phyloP scores from a whole-genome alignment of 2,888 invertebrate species.

The Ochropleura plecta region DNA sequence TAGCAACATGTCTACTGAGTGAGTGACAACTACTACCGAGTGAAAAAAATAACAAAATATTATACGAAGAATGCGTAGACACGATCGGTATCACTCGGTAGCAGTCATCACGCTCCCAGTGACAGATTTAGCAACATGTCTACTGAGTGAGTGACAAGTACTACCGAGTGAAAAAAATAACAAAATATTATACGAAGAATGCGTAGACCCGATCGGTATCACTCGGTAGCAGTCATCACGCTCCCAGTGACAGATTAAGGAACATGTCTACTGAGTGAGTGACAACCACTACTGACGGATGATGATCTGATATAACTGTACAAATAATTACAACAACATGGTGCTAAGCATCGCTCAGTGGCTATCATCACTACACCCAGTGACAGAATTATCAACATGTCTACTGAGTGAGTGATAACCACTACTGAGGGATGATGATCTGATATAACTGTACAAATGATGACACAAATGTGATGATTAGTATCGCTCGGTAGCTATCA shows the following conservation, averaged over 20 bases:
- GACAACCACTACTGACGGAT: slow-evolving; percentile 21
- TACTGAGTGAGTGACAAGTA: slow-evolving; percentile 59
- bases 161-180: too few species aligned
- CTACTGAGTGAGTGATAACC: slow-evolving; percentile 61
- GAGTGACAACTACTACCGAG: not conserved
- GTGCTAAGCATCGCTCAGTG: slow-evolving; percentile 25
- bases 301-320: too few species aligned
- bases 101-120: slow-evolving; percentile 68
- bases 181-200: too few species aligned
- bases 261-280: slow-evolving; percentile 66
- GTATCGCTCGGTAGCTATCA: too few species aligned
- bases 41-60: too few species aligned
- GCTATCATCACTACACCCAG: slow-evolving; percentile 67
- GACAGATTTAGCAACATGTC: slow-evolving; percentile 68
- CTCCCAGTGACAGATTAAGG: slow-evolving; percentile 68
- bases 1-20: slow-evolving; percentile 24
- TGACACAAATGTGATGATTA: too few species aligned
- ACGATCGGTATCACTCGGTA: not conserved
- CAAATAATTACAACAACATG: not conserved
- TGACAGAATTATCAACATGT: slow-evolving; percentile 67
- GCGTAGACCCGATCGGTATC: too few species aligned
- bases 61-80: not conserved
- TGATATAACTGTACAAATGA: too few species aligned
- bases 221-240: slow-evolving; percentile 59
- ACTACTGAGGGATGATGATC: not conserved